Evolutionary conservation across 2,113 vertebrate species (phyloP).

Genomic region (Rhinolophus ferrumequinum): DNA sequence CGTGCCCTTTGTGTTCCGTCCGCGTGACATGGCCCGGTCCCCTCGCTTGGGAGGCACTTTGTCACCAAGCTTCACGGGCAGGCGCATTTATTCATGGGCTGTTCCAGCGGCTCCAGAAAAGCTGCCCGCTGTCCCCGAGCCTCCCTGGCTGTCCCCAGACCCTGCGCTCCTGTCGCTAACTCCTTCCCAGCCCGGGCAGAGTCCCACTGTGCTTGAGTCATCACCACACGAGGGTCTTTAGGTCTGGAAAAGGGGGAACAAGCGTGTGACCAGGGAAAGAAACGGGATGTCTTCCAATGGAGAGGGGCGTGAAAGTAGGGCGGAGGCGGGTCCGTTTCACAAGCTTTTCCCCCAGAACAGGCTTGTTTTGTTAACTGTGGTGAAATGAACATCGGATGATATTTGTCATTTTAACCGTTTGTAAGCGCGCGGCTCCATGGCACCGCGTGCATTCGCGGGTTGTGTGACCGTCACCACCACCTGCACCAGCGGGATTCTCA

Average conservation of each 20-base stretch:
- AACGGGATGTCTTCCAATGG: background rate
- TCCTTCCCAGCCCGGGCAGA: background rate
- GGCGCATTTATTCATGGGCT: background rate
- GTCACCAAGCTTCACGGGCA: background rate
- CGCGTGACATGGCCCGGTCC: background rate
- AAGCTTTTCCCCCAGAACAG: accelerated
- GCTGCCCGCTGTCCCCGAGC: background rate
- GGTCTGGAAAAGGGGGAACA: background rate
- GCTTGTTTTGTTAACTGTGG: background rate
- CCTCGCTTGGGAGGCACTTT: background rate
- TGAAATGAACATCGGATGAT: accelerated
- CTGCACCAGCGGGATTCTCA: accelerated
- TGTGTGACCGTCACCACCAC: accelerated
- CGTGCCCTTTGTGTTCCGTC: background rate
- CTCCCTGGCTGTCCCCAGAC: background rate
- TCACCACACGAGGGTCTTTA: accelerated
- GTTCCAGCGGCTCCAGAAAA: background rate
- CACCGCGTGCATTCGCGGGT: accelerated
- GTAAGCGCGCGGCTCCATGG: accelerated
- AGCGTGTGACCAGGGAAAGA: background rate
- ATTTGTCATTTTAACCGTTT: accelerated
- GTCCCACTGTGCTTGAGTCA: background rate
- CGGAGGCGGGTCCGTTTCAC: background rate
- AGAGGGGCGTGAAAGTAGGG: accelerated
- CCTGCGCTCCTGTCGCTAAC: background rate